Evolutionary conservation across 2,113 vertebrate species (phyloP), one percentile per base, ranked within the genome.

Genomic region (Rhabdomys dilectus): DNA sequence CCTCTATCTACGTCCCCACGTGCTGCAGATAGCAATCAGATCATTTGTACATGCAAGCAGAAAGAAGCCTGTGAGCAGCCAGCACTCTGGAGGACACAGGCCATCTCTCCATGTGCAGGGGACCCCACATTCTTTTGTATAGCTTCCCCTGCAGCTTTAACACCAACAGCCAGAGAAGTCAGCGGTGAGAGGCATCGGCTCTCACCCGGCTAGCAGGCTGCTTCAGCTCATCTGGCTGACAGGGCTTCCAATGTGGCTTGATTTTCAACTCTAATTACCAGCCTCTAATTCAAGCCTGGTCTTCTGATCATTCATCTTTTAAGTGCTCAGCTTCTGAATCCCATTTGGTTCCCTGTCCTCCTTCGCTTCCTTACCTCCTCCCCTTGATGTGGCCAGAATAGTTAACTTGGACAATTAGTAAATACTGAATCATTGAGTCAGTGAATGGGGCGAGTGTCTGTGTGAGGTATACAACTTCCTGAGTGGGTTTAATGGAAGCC

Each of bases 401-500:
- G 92, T 96, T 96, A 96, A 97, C 95, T 95, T 51, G 81, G 96
- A 98, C 97, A 97, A 97, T 98, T 98, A 98, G 97, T 98, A 97
- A 98, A 96, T 96, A 97, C 98, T 97, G 98, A 98, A 97, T 98
- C 97, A 98, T 96, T 95, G 98, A 98, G 98, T 98, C 98, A 73
- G 97, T 98, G 98, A 98, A 98, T 97, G 95, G 97, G 58, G 96
- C 84, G 86, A 98, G 97, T 97, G 96, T 97, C 96, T 98, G 97
- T 98, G 97, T 96, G 92, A 98, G 95, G 91, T 98, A 98, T 97
- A 98, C 98, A 98, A 95, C 98, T 98, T 99, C 98, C 98, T 98
- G 93, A 96, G 93, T 94, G 97, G 98, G 97, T 96, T 98, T 98
- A 98, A 98, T 98, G 96, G 98, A 97, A 98, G 96, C 96, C 98